Evolutionary conservation across 2,113 vertebrate genomes (phyloP).

Genomic region (Boulengeromyrus knoepffleri): DNA sequence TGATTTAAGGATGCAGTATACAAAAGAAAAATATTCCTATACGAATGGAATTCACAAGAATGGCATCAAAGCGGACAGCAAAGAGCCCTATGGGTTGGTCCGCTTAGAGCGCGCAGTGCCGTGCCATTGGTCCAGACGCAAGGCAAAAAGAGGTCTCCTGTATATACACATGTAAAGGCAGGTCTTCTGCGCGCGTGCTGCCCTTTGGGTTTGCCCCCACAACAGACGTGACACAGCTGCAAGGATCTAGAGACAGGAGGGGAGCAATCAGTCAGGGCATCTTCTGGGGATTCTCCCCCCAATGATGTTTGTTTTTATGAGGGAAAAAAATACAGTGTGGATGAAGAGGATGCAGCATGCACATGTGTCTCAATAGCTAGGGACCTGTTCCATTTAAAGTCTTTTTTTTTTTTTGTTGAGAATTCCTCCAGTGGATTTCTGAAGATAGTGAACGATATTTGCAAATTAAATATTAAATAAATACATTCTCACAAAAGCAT

Average conservation of each 20-base stretch:
- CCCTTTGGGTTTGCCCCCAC: conserved; percentile 34
- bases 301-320: conserved; percentile 18
- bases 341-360: background rate
- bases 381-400: background rate
- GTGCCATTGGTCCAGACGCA: conserved; percentile 58
- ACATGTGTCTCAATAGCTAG: background rate
- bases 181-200: conserved; percentile 42
- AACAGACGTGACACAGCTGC: conserved; percentile 52
- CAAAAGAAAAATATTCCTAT: conserved; percentile 32
- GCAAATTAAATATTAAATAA: background rate
- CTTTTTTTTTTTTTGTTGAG: background rate
- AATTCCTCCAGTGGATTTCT: background rate
- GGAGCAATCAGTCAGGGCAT: conserved; percentile 48
- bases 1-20: conserved; percentile 47
- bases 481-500: background rate
- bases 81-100: conserved; percentile 56
- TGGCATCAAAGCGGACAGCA: conserved; percentile 44
- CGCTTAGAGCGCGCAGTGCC: conserved; percentile 49
- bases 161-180: conserved; percentile 53
- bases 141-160: conserved; percentile 48
- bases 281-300: conserved; percentile 37
- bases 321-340: background rate
- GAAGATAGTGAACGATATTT: background rate
- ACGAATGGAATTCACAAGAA: conserved; percentile 45
- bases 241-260: conserved; percentile 62